Evolutionary conservation across 2,797 vertebrate genomes (phyloP).

Genomic region (Mus minutoides): DNA sequence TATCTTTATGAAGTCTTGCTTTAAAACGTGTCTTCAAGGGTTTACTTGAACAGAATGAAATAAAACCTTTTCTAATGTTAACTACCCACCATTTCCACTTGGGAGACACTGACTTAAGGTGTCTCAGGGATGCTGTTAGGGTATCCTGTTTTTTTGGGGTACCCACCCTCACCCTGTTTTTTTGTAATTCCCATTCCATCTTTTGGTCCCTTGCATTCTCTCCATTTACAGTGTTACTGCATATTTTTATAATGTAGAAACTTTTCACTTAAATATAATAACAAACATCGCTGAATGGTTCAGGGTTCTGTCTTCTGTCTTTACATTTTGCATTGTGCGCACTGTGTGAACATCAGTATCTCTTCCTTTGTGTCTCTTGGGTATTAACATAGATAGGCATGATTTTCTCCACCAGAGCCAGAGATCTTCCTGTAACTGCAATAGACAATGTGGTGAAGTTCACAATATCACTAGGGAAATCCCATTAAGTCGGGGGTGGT

Average conservation of each 20-base stretch:
- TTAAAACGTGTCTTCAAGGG: not conserved
- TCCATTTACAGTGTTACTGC: not conserved
- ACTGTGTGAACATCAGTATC: not conserved
- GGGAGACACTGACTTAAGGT: not conserved
- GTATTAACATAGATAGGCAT: not conserved
- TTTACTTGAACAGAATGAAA: not conserved
- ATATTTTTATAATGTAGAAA: conserved; percentile 2
- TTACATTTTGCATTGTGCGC: not conserved
- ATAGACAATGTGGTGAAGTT: not conserved
- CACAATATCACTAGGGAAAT: too few species aligned
- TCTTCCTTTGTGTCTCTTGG: not conserved
- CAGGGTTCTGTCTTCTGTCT: not conserved
- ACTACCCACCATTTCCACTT: not conserved
- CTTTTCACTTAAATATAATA: not conserved
- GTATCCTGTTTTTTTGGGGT: not conserved
- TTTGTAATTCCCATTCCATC: too few species aligned
- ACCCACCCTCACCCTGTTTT: too few species aligned
- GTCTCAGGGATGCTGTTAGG: not conserved
- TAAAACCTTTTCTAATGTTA: not conserved
- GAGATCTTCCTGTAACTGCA: not conserved
- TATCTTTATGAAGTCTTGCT: not conserved
- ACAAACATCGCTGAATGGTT: not conserved
- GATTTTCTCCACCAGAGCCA: not conserved
- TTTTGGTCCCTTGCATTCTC: not conserved
- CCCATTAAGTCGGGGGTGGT: not conserved